phyloP scores from a whole-genome alignment of 2,888 invertebrate species.

The Drosophila ezoana region DNA sequence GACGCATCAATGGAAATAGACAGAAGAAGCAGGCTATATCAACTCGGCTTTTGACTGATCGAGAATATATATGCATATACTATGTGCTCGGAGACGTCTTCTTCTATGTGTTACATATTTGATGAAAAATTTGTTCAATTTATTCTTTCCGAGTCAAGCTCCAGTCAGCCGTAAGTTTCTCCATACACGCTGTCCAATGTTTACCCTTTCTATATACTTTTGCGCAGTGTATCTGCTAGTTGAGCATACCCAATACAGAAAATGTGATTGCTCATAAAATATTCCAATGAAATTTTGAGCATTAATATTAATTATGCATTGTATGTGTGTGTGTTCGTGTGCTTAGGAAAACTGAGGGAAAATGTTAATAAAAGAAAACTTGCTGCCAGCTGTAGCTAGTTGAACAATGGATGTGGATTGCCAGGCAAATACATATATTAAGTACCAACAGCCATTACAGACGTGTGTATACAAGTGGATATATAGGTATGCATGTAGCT shows the following conservation, averaged over 20 bases:
- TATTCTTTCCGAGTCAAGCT: no score
- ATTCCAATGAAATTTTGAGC: conserved; percentile 40
- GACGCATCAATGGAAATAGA: no score
- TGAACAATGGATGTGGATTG: conserved; percentile 21
- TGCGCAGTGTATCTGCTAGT: conserved; percentile 3
- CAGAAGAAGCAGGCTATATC: no score
- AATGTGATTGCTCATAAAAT: not conserved
- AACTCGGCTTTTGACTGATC: no score
- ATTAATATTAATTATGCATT: conserved; percentile 38
- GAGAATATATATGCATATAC: no score
- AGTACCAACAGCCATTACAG: not conserved
- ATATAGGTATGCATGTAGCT: not conserved
- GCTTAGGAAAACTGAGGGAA: conserved; percentile 23
- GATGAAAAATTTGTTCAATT: no score
- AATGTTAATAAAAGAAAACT: conserved; percentile 26
- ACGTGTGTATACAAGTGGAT: not conserved
- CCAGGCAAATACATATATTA: no score
- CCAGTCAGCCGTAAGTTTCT: no score
- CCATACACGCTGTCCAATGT: no score
- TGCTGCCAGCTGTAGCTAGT: conserved; percentile 1
- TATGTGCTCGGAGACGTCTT: no score
- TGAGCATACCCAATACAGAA: not conserved
- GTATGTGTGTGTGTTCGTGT: conserved; percentile 29
- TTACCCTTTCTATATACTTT: not conserved
- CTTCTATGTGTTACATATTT: no score